These are phyloP conservation scores for Symphodus melops DNA, from an alignment of 2,113 vertebrate species.

Conservation along the genomic window DNA sequence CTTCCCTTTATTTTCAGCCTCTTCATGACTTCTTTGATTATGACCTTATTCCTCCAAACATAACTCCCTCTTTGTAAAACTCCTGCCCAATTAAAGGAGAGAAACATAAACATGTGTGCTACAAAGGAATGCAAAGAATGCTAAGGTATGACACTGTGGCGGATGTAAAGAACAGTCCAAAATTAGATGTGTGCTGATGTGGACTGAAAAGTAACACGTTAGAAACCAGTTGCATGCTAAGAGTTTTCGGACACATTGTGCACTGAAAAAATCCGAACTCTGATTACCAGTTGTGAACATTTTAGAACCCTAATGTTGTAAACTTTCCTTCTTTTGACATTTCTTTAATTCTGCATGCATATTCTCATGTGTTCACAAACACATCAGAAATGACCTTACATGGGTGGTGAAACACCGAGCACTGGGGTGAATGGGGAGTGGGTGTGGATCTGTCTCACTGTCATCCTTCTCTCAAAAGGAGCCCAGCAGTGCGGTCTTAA, in stretches of 20 bases:
- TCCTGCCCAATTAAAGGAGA: constrained; percentile 7
- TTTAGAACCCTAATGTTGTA: background rate
- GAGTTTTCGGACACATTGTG: constrained; percentile 2
- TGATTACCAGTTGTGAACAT: background rate
- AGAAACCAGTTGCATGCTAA: constrained; percentile 14
- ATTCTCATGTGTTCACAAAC: constrained; percentile 16
- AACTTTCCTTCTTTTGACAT: background rate
- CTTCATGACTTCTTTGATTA: constrained; percentile 1
- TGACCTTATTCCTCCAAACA: constrained; percentile 1
- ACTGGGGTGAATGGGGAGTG: constrained; percentile 59
- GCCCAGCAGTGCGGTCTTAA: constrained; percentile 74
- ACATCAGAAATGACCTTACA: constrained; percentile 29
- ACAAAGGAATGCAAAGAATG: constrained; percentile 57
- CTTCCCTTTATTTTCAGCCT: constrained; percentile 24
- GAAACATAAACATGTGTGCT: constrained; percentile 42
- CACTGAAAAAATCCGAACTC: background rate
- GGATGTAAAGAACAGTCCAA: constrained; percentile 20
- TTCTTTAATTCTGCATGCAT: constrained; percentile 15
- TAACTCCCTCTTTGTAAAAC: background rate
- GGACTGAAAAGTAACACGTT: constrained; percentile 8
- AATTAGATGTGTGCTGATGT: background rate
- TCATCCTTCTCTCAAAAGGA: constrained; percentile 70
- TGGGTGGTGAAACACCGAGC: constrained; percentile 51
- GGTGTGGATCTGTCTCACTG: constrained; percentile 57
- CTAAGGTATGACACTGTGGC: constrained; percentile 30